phyloP scores from a whole-genome alignment of 2,888 invertebrate species.

The Orchesellides sinensis region DNA sequence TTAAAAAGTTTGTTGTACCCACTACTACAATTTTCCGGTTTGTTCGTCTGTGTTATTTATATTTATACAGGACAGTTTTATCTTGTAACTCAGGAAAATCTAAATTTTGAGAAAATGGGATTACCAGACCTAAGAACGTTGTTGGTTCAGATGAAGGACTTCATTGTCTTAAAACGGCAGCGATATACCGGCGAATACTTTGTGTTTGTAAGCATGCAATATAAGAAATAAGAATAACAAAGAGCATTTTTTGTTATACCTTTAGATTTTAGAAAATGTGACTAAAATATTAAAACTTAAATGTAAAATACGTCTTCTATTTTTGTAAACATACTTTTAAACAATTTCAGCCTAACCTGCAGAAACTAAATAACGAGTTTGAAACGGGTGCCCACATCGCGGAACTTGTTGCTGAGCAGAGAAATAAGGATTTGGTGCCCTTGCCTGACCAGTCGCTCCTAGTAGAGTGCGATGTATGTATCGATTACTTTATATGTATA shows the following conservation, averaged over 20 bases:
- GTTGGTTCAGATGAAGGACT: conserved; percentile 8
- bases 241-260: too few relatives aligned
- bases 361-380: background rate
- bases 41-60: background rate
- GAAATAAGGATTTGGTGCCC: background rate
- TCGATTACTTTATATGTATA: background rate
- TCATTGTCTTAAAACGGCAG: background rate
- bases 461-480: background rate
- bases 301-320: background rate
- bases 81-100: background rate
- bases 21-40: too few relatives aligned
- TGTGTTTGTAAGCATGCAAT: background rate
- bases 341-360: too few relatives aligned
- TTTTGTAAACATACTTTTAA: too few relatives aligned
- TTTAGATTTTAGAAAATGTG: background rate
- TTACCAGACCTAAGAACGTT: background rate
- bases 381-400: conserved; percentile 4
- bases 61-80: background rate
- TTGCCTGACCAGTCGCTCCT: background rate
- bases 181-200: background rate
- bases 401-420: conserved; percentile 12
- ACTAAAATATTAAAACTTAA: background rate
- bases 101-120: background rate
- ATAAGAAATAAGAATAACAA: too few relatives aligned
- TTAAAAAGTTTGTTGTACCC: background rate